Conservation (phyloP, 2,888 invertebrate species). For the Scrobipalpa atriplicella region DNA sequence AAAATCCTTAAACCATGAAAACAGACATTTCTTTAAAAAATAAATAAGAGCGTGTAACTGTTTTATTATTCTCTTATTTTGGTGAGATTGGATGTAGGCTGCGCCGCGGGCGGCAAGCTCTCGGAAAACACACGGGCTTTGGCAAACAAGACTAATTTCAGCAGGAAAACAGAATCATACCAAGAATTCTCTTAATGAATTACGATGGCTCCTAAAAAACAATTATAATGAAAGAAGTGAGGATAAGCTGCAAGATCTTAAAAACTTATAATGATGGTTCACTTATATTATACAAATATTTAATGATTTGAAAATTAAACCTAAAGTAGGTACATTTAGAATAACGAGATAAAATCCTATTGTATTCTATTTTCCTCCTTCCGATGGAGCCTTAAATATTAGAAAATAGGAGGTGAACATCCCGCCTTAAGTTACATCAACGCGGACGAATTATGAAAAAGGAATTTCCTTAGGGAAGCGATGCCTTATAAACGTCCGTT, state of each 20-base stretch:
- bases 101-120: not conserved
- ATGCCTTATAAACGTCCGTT: slow-evolving; percentile 67
- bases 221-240: no score
- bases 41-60: not conserved
- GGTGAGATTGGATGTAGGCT: slow-evolving; percentile 24
- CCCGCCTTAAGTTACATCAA: slow-evolving; percentile 40
- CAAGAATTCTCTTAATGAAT: not conserved
- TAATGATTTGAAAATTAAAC: no score
- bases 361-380: not conserved
- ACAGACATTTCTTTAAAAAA: not conserved
- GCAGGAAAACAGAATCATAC: no score
- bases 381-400: not conserved
- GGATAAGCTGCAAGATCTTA: no score
- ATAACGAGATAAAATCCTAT: not conserved
- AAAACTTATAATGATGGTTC: no score
- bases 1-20: not conserved
- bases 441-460: slow-evolving; percentile 62
- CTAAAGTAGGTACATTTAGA: not conserved
- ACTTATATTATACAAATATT: no score
- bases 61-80: slow-evolving; percentile 15
- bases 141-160: slow-evolving; percentile 10
- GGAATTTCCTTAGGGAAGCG: slow-evolving; percentile 61
- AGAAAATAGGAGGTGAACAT: not conserved
- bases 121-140: slow-evolving; percentile 17
- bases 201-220: not conserved